Conservation (phyloP, 92 coral and sea anemone species). For the Siderastrea radians region DNA sequence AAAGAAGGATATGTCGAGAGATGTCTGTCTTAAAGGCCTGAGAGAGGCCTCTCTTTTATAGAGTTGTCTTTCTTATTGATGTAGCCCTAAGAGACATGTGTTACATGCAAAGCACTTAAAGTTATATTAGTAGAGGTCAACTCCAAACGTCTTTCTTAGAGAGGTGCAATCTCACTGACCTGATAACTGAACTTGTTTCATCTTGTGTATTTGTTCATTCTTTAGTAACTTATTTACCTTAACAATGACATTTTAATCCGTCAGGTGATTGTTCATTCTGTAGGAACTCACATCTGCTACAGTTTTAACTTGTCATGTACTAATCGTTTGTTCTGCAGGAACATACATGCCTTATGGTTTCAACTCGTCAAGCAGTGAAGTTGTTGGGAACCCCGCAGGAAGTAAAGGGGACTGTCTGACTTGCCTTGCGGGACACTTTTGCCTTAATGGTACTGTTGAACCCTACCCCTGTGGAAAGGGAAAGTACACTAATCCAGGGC, state of each 20-base stretch:
- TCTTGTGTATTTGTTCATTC: not conserved
- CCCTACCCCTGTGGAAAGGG: constrained; percentile 96
- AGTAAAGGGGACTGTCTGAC: constrained; percentile 84
- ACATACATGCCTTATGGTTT: constrained; percentile 95
- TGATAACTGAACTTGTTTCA: not conserved
- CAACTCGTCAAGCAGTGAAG: constrained; percentile 58
- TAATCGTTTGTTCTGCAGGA: constrained; percentile 55
- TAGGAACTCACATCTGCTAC: constrained; percentile 95
- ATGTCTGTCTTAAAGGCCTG: too few relatives aligned
- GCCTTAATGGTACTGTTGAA: constrained; percentile 88
- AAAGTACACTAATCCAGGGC: constrained; percentile 90
- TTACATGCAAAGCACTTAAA: too few relatives aligned
- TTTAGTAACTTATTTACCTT: not conserved
- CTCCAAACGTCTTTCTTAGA: too few relatives aligned
- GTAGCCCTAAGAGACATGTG: too few relatives aligned
- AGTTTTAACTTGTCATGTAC: constrained; percentile 71
- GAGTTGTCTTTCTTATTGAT: too few relatives aligned
- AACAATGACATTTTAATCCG: not conserved
- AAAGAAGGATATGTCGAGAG: too few relatives aligned
- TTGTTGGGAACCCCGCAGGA: constrained; percentile 84
- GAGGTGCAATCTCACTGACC: too few relatives aligned
- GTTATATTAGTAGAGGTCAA: too few relatives aligned
- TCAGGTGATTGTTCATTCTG: not conserved
- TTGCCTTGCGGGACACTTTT: constrained; percentile 92
- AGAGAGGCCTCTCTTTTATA: too few relatives aligned